Conservation (phyloP, 2,888 invertebrate species). For the Pemphredon lugubris region DNA sequence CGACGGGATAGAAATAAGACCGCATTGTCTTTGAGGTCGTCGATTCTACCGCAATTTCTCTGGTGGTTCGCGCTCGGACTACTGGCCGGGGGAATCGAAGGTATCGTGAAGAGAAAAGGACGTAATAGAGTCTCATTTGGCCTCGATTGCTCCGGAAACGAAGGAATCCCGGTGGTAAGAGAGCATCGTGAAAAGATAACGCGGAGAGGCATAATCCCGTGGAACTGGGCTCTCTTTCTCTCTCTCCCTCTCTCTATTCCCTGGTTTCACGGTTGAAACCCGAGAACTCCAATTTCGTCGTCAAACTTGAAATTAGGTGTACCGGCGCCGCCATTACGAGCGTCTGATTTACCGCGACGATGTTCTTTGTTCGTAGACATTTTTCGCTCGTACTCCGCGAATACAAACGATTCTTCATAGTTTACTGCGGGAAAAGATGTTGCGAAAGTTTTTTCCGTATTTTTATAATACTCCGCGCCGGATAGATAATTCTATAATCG, state of each 20-base stretch:
- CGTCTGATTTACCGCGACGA: no score
- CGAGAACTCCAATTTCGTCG: constrained; percentile 57
- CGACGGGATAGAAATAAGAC: no score
- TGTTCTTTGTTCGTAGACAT: no score
- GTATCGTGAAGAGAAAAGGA: constrained; percentile 52
- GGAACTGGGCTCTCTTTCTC: no score
- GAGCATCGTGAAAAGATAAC: constrained; percentile 65
- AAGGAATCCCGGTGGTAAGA: constrained; percentile 61
- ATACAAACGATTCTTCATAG: not conserved
- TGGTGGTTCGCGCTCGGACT: constrained; percentile 33
- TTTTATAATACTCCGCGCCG: no score
- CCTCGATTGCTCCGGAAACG: constrained; percentile 66
- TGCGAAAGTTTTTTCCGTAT: not conserved
- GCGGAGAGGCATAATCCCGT: constrained; percentile 63
- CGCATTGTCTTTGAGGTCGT: constrained; percentile 13
- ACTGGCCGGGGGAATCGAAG: constrained; percentile 48
- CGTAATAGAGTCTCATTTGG: constrained; percentile 60
- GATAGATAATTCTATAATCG: no score
- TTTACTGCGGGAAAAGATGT: not conserved
- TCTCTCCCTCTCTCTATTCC: constrained; percentile 33
- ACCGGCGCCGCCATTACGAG: no score
- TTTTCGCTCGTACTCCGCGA: no score
- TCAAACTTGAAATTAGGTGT: constrained; percentile 47
- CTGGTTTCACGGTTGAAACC: constrained; percentile 57
- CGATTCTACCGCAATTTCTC: constrained; percentile 33